Evolutionary conservation across 2,888 invertebrate genomes (phyloP).

Genomic region (Spilarctia lutea): DNA sequence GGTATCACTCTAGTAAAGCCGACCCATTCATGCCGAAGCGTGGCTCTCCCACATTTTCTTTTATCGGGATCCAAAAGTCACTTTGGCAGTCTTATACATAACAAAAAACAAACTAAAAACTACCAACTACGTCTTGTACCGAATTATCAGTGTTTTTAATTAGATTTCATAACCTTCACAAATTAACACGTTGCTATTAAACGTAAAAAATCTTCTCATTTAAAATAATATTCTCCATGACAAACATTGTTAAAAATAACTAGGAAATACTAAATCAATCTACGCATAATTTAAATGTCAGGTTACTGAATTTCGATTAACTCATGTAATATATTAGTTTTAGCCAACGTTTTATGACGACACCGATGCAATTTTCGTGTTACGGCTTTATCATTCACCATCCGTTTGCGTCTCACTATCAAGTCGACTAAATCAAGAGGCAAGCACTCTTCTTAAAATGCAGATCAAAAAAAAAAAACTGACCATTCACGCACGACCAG

Average conservation of each 20-base stretch:
- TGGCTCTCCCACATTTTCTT: too few relatives aligned
- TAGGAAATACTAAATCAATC: constrained; percentile 1
- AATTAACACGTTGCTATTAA: background rate
- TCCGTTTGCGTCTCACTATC: constrained; percentile 38
- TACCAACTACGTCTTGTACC: too few relatives aligned
- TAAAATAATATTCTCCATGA: too few relatives aligned
- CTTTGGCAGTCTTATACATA: too few relatives aligned
- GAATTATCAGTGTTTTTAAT: too few relatives aligned
- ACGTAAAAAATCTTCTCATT: too few relatives aligned
- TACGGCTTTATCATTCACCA: constrained; percentile 29
- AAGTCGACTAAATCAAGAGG: constrained; percentile 35
- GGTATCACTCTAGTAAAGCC: too few relatives aligned
- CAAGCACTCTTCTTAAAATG: constrained; percentile 42
- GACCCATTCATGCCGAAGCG: too few relatives aligned
- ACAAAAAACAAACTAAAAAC: too few relatives aligned
- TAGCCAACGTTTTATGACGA: constrained; percentile 21
- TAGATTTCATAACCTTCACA: background rate
- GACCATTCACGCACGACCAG: constrained; percentile 52
- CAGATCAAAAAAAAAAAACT: constrained; percentile 52
- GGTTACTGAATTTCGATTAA: constrained; percentile 7
- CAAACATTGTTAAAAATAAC: background rate
- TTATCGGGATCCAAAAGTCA: too few relatives aligned
- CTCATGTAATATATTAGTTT: constrained; percentile 14
- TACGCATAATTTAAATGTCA: constrained; percentile 13
- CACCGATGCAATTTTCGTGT: constrained; percentile 7